Percentiles rank a stretch among this genome's conserved stretches.
Evolutionary conservation across 1,140 invertebrate species (phyloP).

Genomic region (Procambarus clarkii): DNA sequence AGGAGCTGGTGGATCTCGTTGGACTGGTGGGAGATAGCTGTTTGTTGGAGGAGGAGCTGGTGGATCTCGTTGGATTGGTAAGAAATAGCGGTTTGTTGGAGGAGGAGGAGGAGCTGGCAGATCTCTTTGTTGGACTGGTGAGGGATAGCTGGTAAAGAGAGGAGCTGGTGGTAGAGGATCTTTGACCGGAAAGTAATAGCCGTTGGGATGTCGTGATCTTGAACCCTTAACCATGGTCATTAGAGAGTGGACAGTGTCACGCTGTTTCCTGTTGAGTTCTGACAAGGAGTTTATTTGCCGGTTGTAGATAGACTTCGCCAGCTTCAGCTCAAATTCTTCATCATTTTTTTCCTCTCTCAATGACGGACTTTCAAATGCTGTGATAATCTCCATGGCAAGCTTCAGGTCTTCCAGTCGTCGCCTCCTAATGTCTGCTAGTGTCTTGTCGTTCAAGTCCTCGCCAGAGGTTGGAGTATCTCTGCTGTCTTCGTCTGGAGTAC

Average conservation of each 20-base stretch:
- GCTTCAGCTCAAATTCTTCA: slow-evolving; percentile 32
- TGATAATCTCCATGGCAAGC: slow-evolving; percentile 53
- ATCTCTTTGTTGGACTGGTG: background rate
- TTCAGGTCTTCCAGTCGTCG: slow-evolving; percentile 45
- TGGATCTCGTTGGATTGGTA: background rate
- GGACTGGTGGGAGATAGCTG: background rate
- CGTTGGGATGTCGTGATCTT: background rate
- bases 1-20: slow-evolving; percentile 8
- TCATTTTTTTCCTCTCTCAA: background rate
- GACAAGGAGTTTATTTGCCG: slow-evolving; percentile 37
- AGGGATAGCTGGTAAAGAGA: background rate
- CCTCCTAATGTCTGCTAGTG: slow-evolving; percentile 14
- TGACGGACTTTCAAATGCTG: background rate
- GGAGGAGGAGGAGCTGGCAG: background rate
- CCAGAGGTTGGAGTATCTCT: background rate
- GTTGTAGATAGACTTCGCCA: slow-evolving; percentile 52
- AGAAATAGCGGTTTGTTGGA: too few relatives aligned
- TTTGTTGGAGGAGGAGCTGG: background rate
- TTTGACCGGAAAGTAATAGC: background rate
- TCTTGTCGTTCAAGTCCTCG: background rate
- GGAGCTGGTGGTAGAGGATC: background rate
- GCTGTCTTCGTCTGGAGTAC: background rate
- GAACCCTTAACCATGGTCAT: slow-evolving; percentile 37
- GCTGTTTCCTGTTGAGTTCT: slow-evolving; percentile 40
- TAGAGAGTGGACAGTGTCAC: slow-evolving; percentile 44